Evolutionary conservation across 2,888 invertebrate species (phyloP), one percentile per base, ranked within the genome.

Genomic region (Lissocephala sabroskyi): DNA sequence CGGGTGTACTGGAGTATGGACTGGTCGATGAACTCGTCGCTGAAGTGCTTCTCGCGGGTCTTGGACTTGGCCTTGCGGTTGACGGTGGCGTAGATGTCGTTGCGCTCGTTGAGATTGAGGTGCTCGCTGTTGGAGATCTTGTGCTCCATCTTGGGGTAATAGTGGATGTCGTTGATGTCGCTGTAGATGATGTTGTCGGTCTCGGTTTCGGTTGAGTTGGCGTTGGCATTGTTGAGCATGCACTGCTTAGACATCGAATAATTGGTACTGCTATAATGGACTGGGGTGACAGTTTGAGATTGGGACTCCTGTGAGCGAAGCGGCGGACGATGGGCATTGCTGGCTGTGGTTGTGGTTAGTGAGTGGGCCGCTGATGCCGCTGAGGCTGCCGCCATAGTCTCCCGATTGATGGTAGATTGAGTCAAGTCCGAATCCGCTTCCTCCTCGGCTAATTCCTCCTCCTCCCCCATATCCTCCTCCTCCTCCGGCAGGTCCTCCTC

Each of bases 331-430:
- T 82, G 85, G 82, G 76, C 82, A 74, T 52, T 75, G 81, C 50
- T n/a, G n/a, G n/a, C n/a, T n/a, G n/a, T n/a, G n/a, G n/a, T n/a
- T n/a, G n/a, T n/a, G n/a, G n/a, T n/a, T n/a, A n/a, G 76, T 77
- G 65, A 73, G 73, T 62, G 71, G 74, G 66, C 64, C 60, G 60
- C 71, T 63, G 65, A 65, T 67, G 64, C 74, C 67, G 70, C 59
- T 59, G 67, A 73, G 59, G 62, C 81, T 71, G 64, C 77, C 66
- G 59, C 76, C 82, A 80, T 81, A 84, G 66, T 85, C 84, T 81
- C 86, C 85, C 85, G 87, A 83, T 82, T 86, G 86, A 79, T 86
- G 85, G 86, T 86, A 78, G 86, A 87, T 81, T 85, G 85, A 81
- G 82, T 84, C 83, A 83, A 83, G 80, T 84, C 84, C 83, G 83